Percentiles rank a stretch among this genome's conserved stretches.
phyloP scores from a whole-genome alignment of 2,797 vertebrate genomes.

The Moxostoma hubbsi region DNA sequence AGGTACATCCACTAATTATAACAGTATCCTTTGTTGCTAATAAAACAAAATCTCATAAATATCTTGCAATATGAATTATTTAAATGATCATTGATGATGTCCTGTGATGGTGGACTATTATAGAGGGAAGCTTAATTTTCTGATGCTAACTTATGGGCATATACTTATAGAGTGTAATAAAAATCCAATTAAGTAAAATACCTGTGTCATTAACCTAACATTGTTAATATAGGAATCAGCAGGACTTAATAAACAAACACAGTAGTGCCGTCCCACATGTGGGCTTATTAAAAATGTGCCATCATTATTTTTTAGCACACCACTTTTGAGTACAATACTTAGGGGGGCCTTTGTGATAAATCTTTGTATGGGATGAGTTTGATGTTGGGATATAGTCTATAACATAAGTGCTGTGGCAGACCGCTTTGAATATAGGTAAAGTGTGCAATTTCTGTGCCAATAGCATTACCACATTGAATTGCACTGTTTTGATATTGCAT shows the following conservation, averaged over 20 bases:
- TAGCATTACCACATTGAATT: too few relatives aligned
- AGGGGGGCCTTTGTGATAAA: background rate
- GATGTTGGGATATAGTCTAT: background rate
- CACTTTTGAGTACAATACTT: constrained; percentile 14
- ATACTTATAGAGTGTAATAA: constrained; percentile 83
- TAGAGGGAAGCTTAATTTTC: constrained; percentile 76
- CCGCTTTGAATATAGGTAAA: too few relatives aligned
- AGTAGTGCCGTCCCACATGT: constrained; percentile 67
- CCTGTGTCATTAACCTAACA: constrained; percentile 85
- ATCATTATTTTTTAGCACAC: constrained; percentile 73
- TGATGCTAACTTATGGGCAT: constrained; percentile 81
- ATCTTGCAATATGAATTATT: constrained; percentile 76
- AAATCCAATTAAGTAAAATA: constrained; percentile 87
- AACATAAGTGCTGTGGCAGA: background rate
- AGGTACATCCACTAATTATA: constrained; percentile 12
- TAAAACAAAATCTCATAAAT: constrained; percentile 53
- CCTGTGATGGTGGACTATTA: constrained; percentile 79
- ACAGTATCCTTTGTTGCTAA: constrained; percentile 25
- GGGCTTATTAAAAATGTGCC: constrained; percentile 79
- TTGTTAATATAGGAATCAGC: constrained; percentile 83
- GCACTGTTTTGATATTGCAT: too few relatives aligned
- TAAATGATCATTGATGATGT: constrained; percentile 78
- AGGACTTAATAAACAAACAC: constrained; percentile 82
- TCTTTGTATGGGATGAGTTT: background rate
- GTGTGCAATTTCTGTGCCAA: too few relatives aligned